Base-by-base conservation (phyloP, 2,888 invertebrate genomes). In the Synanthedon formicaeformis region DNA sequence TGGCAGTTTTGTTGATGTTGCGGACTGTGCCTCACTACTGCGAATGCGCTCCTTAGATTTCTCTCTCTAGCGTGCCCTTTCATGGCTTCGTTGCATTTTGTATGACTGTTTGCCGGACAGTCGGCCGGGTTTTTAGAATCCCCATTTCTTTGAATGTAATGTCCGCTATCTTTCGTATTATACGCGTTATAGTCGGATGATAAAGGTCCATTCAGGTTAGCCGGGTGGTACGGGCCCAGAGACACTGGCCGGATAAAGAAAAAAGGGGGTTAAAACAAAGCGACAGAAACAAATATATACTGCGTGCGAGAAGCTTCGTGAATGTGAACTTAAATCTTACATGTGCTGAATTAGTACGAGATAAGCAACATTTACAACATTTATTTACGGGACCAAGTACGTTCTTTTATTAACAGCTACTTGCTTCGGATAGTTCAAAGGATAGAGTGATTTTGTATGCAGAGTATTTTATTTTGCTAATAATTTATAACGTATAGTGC, bases 41-140 rank as follows among this genome's bases (percentile, higher is more conserved):
- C 90, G 86, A 89, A 90, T 71, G 89, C 90, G 83, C 90, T 90
- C 79, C 89, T 87, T 81, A 84, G 86, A 88, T 90, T 89, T 60
- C 67, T 71, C 70, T 79, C 85, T 83, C 80, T 85, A 75, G 71
- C 69, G 64, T 73, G 69, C 73, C 72, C 81, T 84, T 84, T 86
- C 81, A 83, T 73, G 71, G 69, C 75, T 62, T 59, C 75, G 69
- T 67, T 79, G 81, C 77, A 83, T 86, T 86, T 86, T 70, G 80
- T 65, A 83, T 84, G 80, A 81, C 69, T 84, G 79, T 84, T 86
- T 83, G 75, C 84, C 68, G 82, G 79, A 81, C 81, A 85, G 75
- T 81, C 81, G 67, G 71, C 71, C 67, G 67, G 63, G 73, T 71
- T 73, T 73, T 83, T 85, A 76, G 75, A 78, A 68, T 73, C 69